These are phyloP conservation scores for Miichthys miiuy DNA, from an alignment of 2,797 vertebrate species.

Conservation along the genomic window DNA sequence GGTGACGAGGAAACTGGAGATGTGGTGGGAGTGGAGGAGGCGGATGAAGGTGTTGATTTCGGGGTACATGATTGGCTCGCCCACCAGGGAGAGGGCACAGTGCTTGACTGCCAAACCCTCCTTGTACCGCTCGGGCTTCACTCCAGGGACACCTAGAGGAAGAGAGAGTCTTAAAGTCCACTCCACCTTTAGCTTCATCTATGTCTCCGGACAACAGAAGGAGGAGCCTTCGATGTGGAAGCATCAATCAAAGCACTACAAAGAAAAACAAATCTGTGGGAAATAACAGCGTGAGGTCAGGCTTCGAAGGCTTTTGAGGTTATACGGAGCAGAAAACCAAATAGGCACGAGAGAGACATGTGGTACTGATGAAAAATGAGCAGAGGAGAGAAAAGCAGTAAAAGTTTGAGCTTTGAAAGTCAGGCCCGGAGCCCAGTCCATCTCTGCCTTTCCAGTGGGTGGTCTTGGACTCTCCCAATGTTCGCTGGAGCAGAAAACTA, in stretches of 20 bases:
- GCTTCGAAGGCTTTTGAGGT: slow-evolving; percentile 9
- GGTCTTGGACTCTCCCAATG: slow-evolving; percentile 25
- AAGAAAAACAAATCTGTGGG: neutral
- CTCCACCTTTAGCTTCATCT: slow-evolving; percentile 5
- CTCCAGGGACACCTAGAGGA: slow-evolving; percentile 90
- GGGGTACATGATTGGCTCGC: slow-evolving; percentile 97
- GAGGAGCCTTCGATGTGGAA: neutral
- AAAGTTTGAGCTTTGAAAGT: slow-evolving; percentile 4
- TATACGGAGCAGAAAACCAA: neutral
- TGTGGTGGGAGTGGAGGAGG: slow-evolving; percentile 88
- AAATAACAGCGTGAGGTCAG: neutral
- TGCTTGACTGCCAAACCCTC: slow-evolving; percentile 91
- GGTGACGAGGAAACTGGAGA: slow-evolving; percentile 97
- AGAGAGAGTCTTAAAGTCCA: slow-evolving; percentile 5
- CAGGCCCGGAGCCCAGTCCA: slow-evolving; percentile 14
- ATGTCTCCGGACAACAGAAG: neutral
- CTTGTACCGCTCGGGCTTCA: slow-evolving; percentile 87
- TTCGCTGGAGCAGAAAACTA: slow-evolving; percentile 7
- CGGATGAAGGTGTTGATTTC: slow-evolving; percentile 92
- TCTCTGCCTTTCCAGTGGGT: slow-evolving; percentile 17
- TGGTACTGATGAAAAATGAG: slow-evolving; percentile 17
- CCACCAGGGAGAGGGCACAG: slow-evolving; percentile 95
- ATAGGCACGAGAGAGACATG: neutral
- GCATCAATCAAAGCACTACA: neutral
- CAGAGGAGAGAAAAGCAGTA: neutral